Conservation (phyloP, 1,140 invertebrate genomes). For the Melipona quadrifasciata region DNA sequence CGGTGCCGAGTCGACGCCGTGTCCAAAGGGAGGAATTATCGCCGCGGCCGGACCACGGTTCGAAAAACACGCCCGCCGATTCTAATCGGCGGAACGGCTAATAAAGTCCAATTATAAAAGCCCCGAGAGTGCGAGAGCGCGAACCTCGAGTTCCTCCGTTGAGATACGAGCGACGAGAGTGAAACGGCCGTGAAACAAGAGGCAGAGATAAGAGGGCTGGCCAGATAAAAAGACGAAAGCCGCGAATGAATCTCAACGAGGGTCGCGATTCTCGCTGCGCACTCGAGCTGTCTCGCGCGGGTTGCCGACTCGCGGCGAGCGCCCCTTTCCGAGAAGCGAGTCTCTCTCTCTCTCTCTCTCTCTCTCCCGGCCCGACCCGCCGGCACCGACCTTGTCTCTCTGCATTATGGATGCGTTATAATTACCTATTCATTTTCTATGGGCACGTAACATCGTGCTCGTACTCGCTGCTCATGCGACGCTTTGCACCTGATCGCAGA, state of each 20-base stretch:
- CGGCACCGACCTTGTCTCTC: slow-evolving; percentile 49
- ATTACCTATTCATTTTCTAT: slow-evolving; percentile 77
- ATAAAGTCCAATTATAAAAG: slow-evolving; percentile 57
- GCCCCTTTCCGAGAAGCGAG: slow-evolving; percentile 45
- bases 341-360: no score
- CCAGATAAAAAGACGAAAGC: slow-evolving; percentile 1
- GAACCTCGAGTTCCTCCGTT: slow-evolving; percentile 25
- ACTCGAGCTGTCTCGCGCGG: not conserved
- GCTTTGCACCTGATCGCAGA: slow-evolving; percentile 71
- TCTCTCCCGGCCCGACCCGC: slow-evolving; percentile 4
- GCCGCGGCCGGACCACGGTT: not conserved
- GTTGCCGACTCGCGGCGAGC: not conserved
- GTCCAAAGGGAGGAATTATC: not conserved
- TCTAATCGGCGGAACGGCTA: slow-evolving; percentile 40
- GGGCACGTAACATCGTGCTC: slow-evolving; percentile 71
- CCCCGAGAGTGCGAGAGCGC: not conserved
- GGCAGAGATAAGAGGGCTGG: not conserved
- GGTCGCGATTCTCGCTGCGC: slow-evolving; percentile 11
- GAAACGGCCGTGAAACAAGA: not conserved
- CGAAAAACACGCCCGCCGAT: slow-evolving; percentile 10
- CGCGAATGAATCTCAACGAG: slow-evolving; percentile 53
- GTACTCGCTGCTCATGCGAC: slow-evolving; percentile 62
- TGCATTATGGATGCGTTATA: slow-evolving; percentile 74
- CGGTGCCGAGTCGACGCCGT: not conserved
- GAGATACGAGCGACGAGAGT: not conserved